Evolutionary conservation across 2,797 vertebrate species (phyloP).

Genomic region (Thamnophis elegans): DNA sequence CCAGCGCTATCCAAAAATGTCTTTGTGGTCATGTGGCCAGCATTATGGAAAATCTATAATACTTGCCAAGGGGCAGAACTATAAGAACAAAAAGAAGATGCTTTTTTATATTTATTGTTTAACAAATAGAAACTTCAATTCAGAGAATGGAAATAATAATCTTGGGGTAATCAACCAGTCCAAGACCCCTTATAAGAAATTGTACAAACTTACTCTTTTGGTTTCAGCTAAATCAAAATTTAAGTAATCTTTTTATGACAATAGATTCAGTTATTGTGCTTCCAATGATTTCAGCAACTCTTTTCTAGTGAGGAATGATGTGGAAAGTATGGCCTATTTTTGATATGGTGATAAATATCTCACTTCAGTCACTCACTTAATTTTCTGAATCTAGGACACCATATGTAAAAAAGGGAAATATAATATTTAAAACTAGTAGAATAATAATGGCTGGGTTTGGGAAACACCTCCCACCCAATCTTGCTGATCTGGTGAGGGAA

Average conservation of each 20-base stretch:
- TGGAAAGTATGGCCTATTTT: neutral
- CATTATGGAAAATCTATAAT: neutral
- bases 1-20: too few species aligned
- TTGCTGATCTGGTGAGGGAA: neutral
- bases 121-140: neutral
- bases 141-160: neutral
- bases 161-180: neutral
- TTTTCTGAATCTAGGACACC: neutral
- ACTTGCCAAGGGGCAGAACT: neutral
- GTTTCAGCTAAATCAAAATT: neutral
- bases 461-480: fast-evolving
- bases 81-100: neutral
- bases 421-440: too few species aligned
- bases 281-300: neutral
- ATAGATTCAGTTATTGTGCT: neutral
- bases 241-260: neutral
- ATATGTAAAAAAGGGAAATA: neutral
- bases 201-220: neutral
- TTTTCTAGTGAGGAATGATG: neutral
- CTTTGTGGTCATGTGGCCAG: too few species aligned
- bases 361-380: neutral
- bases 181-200: neutral
- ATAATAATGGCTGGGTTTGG: neutral
- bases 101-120: too few species aligned
- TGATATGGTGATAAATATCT: neutral